These are phyloP conservation scores for Pangasius larnaudii DNA, from an alignment of 2,797 vertebrate species.

Conservation along the genomic window DNA sequence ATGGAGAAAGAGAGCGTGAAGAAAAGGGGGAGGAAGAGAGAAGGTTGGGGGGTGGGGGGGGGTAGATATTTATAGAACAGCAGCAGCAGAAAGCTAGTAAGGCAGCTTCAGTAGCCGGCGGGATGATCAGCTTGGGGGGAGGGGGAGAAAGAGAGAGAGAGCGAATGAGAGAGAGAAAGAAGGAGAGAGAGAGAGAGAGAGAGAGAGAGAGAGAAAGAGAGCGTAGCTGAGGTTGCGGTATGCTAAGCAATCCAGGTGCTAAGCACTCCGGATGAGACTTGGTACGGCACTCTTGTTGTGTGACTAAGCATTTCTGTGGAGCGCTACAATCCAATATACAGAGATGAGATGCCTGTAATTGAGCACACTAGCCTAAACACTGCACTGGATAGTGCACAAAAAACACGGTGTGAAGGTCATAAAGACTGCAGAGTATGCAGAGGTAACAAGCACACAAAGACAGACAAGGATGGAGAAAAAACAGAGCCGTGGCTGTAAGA, in stretches of 20 bases:
- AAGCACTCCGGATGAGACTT: slow-evolving; percentile 44
- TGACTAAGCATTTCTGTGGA: slow-evolving; percentile 49
- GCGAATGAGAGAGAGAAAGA: background rate
- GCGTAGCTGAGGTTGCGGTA: slow-evolving; percentile 84
- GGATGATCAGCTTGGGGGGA: slow-evolving; percentile 62
- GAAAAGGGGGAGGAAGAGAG: background rate
- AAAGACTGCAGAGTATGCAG: slow-evolving; percentile 60
- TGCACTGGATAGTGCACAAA: slow-evolving; percentile 35
- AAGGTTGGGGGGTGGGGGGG: background rate
- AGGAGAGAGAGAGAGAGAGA: background rate
- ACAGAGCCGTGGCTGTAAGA: slow-evolving; percentile 10
- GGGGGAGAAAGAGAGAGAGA: slow-evolving; percentile 43
- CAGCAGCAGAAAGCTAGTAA: slow-evolving; percentile 75
- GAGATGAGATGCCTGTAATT: background rate
- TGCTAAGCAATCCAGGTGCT: slow-evolving; percentile 69
- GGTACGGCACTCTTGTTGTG: slow-evolving; percentile 28
- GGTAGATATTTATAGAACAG: slow-evolving; percentile 74
- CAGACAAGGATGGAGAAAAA: slow-evolving; percentile 23
- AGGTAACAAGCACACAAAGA: slow-evolving; percentile 30
- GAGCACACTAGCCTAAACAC: slow-evolving; percentile 12
- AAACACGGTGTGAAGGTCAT: slow-evolving; percentile 74
- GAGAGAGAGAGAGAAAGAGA: slow-evolving; percentile 43
- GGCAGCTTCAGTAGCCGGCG: slow-evolving; percentile 68
- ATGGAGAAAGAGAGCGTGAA: slow-evolving; percentile 19
- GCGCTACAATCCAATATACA: slow-evolving; percentile 4